Evolutionary conservation across 2,113 vertebrate genomes (phyloP), one percentile per base, ranked within the genome.

Genomic region (Marmota flaviventris): DNA sequence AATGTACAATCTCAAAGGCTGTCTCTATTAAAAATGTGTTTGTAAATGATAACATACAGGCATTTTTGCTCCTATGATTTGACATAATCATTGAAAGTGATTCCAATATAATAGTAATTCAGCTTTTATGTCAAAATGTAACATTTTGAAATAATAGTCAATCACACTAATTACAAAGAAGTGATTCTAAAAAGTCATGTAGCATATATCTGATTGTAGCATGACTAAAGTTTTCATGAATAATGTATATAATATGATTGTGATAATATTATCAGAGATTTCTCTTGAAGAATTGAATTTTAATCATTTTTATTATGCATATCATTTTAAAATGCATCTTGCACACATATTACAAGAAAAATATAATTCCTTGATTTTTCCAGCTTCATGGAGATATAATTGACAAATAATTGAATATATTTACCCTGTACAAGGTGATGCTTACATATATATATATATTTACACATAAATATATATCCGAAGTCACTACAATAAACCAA

Each of bases 51-150:
- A 94, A 51, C 7, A 56, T 77, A 29, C 48, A 87, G 9, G 0
- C 32, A 32, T 70, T 75, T 75, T 65, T 81, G 51, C n/a, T 73
- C 0, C 2, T 87, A 20, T 73, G 7, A 1, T 86, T 48, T 88
- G 9, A 69, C 58, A 91, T 65, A 92, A 69, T 70, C 86, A 72
- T 82, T 94, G n/a, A 82, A 95, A 94, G 6, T 82, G 93, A 95
- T 94, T 87, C 12, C 3, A 82, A 83, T 42, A 70, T 81, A 87
- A 18, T 32, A 83, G 34, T 90, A 72, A 91, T 78, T 93, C 12
- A 58, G n/a, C 32, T 86, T 91, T 93, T 85, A 83, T 89, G n/a
- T 83, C 37, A 77, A 79, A 86, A 53, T 65, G 5, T 91, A 85
- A 45, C 13, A 79, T 83, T 86, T 89, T 89, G 24, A 82, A 93